phyloP scores from a whole-genome alignment of 2,113 vertebrate genomes.

The Microtus ochrogaster region DNA sequence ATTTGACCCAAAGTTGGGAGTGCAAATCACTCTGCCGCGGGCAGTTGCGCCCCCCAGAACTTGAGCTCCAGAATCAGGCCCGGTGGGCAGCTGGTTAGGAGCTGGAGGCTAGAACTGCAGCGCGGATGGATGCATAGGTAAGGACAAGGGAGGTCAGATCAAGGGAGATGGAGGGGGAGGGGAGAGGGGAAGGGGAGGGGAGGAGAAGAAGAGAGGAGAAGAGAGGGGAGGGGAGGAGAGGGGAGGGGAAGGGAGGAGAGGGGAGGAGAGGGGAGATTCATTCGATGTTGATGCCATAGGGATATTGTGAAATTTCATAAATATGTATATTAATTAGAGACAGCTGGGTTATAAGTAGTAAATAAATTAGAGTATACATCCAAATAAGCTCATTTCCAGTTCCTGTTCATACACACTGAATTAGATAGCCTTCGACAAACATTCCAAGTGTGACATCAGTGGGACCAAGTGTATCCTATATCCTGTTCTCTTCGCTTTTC shows the following conservation, averaged over 20 bases:
- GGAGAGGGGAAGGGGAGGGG: too few species aligned
- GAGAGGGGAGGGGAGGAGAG: accelerated
- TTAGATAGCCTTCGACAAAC: background rate
- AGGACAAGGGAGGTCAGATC: background rate
- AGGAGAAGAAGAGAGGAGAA: accelerated
- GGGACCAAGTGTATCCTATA: background rate
- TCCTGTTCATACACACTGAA: conserved; percentile 34
- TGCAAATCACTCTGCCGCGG: conserved; percentile 9
- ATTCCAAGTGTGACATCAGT: background rate
- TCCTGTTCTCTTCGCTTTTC: background rate
- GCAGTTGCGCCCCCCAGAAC: conserved; percentile 41
- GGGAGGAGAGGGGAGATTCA: background rate
- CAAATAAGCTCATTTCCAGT: conserved; percentile 60
- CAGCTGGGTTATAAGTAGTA: conserved; percentile 57
- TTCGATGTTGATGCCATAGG: background rate
- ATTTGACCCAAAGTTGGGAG: conserved; percentile 32
- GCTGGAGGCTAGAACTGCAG: background rate
- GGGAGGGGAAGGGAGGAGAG: too few species aligned
- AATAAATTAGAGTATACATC: conserved; percentile 63
- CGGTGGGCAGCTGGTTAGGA: background rate
- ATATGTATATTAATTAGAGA: conserved; percentile 41
- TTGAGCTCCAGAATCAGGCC: background rate
- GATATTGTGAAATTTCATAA: conserved; percentile 59
- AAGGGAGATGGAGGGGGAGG: background rate
- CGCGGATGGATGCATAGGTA: background rate